Evolutionary conservation across 2,113 vertebrate species (phyloP).

Genomic region (Lophochroa leadbeateri): DNA sequence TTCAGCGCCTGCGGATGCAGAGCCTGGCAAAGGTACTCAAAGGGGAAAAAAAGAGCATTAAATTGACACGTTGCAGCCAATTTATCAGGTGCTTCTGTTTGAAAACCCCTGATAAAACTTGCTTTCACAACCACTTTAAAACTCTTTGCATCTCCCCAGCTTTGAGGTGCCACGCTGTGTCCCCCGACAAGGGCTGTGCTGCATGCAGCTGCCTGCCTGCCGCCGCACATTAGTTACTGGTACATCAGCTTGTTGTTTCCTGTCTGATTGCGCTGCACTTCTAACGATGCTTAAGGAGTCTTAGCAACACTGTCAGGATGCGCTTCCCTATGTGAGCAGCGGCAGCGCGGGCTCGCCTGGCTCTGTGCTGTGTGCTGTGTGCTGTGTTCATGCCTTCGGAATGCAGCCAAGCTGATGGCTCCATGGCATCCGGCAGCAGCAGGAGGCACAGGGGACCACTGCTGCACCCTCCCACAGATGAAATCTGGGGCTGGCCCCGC

Average conservation of each 20-base stretch:
- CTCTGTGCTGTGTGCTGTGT: background rate
- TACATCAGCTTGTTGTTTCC: background rate
- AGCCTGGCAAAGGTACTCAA: background rate
- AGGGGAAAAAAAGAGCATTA: background rate
- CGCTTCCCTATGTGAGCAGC: background rate
- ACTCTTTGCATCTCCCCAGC: background rate
- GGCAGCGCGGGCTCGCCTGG: background rate
- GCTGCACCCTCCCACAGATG: rapidly evolving
- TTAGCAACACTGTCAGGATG: background rate
- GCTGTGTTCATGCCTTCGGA: background rate
- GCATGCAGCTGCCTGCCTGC: background rate
- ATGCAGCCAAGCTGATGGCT: background rate
- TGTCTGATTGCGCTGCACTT: background rate
- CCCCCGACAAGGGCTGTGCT: background rate
- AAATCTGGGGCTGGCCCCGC: rapidly evolving
- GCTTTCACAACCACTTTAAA: background rate
- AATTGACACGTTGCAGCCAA: background rate
- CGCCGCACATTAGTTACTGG: background rate
- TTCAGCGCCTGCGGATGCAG: background rate
- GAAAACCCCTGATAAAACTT: background rate
- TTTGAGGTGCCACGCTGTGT: background rate
- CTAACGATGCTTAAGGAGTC: background rate
- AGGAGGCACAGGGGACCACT: background rate
- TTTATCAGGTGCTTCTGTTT: background rate
- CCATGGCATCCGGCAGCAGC: rapidly evolving